Evolutionary conservation across 2,888 invertebrate genomes (phyloP).

Genomic region (Trichacis sp.): DNA sequence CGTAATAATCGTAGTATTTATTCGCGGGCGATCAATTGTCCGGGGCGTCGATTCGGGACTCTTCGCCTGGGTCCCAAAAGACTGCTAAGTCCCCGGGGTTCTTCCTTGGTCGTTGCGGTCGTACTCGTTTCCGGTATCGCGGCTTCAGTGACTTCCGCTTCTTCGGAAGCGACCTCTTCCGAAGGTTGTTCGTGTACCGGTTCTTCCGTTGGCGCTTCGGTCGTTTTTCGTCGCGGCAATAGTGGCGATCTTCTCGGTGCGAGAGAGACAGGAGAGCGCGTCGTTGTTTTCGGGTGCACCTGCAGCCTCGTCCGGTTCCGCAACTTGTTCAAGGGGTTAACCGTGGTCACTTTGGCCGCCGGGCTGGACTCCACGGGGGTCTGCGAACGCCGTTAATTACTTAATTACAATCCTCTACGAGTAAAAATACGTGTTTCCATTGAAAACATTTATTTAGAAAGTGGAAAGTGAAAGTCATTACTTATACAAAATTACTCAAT

Average conservation of each 20-base stretch:
- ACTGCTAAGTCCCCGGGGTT: conserved; percentile 68
- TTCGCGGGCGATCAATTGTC: conserved; percentile 67
- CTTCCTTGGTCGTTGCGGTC: conserved; percentile 55
- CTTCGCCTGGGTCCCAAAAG: conserved; percentile 79
- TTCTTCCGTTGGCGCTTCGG: conserved; percentile 56
- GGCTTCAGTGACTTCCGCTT: conserved; percentile 49
- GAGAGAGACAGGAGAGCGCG: conserved; percentile 54
- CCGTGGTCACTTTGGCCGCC: conserved; percentile 54
- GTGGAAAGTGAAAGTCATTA: no score
- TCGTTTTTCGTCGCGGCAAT: conserved; percentile 61
- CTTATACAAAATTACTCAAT: no score
- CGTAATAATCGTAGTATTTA: no score
- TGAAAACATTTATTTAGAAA: no score
- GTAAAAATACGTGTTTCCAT: no score
- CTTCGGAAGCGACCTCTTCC: conserved; percentile 45
- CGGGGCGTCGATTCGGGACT: conserved; percentile 74
- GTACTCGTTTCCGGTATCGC: conserved; percentile 46
- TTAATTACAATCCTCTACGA: not conserved
- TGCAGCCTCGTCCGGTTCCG: conserved; percentile 68
- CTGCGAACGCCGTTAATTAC: conserved; percentile 40
- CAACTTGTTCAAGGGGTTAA: conserved; percentile 67
- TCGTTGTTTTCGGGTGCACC: conserved; percentile 64
- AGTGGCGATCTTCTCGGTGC: conserved; percentile 60
- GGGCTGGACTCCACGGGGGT: conserved; percentile 63
- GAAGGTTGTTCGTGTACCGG: conserved; percentile 45